phyloP scores from a whole-genome alignment of 2,888 invertebrate species.

The Harpalus rufipes region DNA sequence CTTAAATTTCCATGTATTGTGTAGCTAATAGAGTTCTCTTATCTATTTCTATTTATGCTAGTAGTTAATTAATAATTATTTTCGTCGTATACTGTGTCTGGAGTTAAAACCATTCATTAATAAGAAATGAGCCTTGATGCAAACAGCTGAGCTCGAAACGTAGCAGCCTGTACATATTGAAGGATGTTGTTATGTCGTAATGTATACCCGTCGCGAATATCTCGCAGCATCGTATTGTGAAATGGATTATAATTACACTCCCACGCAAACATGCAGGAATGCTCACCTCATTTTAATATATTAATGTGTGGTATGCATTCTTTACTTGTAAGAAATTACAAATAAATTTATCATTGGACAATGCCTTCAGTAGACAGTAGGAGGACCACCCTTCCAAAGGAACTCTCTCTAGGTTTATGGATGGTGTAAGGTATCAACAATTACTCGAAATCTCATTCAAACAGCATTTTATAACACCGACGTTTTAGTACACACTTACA shows the following conservation, averaged over 20 bases:
- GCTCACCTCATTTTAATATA: background rate
- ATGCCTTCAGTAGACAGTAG: too few relatives aligned
- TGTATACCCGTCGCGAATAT: conserved; percentile 21
- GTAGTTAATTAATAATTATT: too few relatives aligned
- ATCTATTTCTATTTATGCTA: too few relatives aligned
- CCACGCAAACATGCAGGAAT: background rate
- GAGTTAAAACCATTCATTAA: background rate
- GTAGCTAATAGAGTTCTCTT: too few relatives aligned
- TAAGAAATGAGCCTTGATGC: background rate
- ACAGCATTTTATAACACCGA: too few relatives aligned
- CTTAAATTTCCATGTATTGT: too few relatives aligned
- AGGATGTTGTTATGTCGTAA: conserved; percentile 51
- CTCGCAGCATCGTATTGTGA: background rate
- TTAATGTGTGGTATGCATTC: background rate
- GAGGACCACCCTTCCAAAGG: too few relatives aligned
- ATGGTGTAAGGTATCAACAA: too few relatives aligned
- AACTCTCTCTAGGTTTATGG: too few relatives aligned
- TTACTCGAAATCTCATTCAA: too few relatives aligned
- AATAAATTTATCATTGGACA: background rate
- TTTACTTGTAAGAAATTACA: background rate
- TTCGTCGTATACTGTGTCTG: background rate
- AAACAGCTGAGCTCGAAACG: background rate
- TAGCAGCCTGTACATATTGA: conserved; percentile 33
- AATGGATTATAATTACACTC: background rate
- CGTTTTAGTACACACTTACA: too few relatives aligned